Conservation (phyloP, 2,888 invertebrate species). For the Apeira syringaria region DNA sequence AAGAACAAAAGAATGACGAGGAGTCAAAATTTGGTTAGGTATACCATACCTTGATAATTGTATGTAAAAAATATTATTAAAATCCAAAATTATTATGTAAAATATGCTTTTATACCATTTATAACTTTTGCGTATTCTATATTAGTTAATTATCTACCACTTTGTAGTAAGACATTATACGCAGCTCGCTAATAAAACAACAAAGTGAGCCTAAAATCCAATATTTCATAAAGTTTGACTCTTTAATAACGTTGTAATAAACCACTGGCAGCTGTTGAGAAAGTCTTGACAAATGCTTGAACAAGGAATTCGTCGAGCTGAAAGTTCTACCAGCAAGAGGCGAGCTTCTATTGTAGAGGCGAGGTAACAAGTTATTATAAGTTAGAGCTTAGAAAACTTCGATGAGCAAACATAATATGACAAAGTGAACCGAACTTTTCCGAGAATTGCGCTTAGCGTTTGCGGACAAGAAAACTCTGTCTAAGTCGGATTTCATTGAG, state of each 20-base stretch:
- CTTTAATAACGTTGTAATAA: constrained; percentile 11
- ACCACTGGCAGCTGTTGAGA: constrained; percentile 5
- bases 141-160: no score
- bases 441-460: constrained; percentile 27
- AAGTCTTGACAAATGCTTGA: constrained; percentile 12
- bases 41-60: no score
- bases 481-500: constrained; percentile 30
- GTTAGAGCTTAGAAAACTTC: constrained; percentile 33
- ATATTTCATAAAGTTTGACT: constrained; percentile 3
- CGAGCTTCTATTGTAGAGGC: constrained; percentile 24
- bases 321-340: constrained; percentile 10
- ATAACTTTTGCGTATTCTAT: no score
- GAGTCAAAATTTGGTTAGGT: no score
- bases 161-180: no score
- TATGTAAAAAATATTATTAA: no score
- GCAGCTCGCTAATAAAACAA: no score
- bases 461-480: constrained; percentile 31
- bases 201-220: not conserved
- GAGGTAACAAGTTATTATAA: constrained; percentile 33
- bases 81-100: no score
- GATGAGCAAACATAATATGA: constrained; percentile 35
- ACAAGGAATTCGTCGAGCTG: constrained; percentile 9
- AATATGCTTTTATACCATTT: no score
- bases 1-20: no score
- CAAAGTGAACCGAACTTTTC: constrained; percentile 29